Base-by-base conservation (phyloP, 2,888 invertebrate species). In the Dysmachus trigonus region DNA sequence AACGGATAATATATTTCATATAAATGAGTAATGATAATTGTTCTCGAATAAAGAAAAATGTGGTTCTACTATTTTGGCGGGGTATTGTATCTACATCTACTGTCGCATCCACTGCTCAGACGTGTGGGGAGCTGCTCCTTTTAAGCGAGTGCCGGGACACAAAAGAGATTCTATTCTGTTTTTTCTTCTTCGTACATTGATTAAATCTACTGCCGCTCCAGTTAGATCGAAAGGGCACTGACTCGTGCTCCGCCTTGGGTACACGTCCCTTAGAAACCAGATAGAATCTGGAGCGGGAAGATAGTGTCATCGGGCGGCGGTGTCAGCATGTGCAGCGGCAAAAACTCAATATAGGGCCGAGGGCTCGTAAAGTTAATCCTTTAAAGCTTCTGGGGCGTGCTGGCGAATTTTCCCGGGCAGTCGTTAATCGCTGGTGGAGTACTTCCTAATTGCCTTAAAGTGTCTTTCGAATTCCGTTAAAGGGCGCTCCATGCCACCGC, bases 391-490 rank as follows among this genome's bases (percentile, higher is more conserved):
- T n/a, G 53, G 31, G 8, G 27, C 18, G 30, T 47, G 77, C 30
- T 77, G 30, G 22, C 30, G 47, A 30, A 15, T 10, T 77, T 7
- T 15, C 27, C 27, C 27, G 77, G 13, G 47, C 22, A 30, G 27
- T 8, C 38, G 35, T 72, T 72, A 71, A 72, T 71, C 72, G 71
- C 30, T 41, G 72, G 15, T 30, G 27, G 72, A 72, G 72, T 41
- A 22, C 41, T 83, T 83, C 72, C 47, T 83, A 83, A 83, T 83
- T 83, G 83, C 72, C 30, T 41, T 72, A 72, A 82, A 83, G 47
- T 72, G 47, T 72, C 41, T 22, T 83, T 71, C 27, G 41, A 38
- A 53, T 81, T 31, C 62, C 51, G 62, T 81, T 81, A 81, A 53
- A 53, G 62, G 47, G 30, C 81, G 8, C 30, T n/a, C 77, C 15